A percentile compares a stretch with the other conserved stretches of the same genome.
Evolutionary conservation across 2,888 invertebrate genomes (phyloP).

Genomic region (Macrophya alboannulata): DNA sequence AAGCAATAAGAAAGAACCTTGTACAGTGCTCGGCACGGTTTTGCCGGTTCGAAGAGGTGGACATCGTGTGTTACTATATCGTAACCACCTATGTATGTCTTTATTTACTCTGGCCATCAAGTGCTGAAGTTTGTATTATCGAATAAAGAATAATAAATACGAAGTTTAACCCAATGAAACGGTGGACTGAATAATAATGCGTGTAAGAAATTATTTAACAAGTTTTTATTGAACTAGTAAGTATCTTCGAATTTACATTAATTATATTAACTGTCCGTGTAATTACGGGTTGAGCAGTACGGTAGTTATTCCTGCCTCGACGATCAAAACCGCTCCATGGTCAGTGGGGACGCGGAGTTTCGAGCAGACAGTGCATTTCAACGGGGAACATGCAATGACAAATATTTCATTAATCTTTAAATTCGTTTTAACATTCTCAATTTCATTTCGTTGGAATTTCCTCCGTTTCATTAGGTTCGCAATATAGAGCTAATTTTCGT

Average conservation of each 20-base stretch:
- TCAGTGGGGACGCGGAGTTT: neutral
- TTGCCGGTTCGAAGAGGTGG: neutral
- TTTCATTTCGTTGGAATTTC: slow-evolving; percentile 5
- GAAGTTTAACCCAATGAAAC: slow-evolving; percentile 43
- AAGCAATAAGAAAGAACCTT: neutral
- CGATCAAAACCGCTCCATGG: neutral
- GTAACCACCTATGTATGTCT: neutral
- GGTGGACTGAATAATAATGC: slow-evolving; percentile 50
- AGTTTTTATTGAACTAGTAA: slow-evolving; percentile 47
- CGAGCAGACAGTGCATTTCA: neutral
- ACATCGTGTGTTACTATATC: neutral
- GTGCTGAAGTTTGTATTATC: neutral
- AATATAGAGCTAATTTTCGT: neutral
- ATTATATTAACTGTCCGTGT: slow-evolving; percentile 30
- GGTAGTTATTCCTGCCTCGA: slow-evolving; percentile 1
- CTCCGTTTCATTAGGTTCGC: slow-evolving; percentile 49
- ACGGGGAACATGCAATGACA: neutral
- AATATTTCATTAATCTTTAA: neutral
- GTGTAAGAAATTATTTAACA: slow-evolving; percentile 38
- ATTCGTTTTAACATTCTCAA: neutral
- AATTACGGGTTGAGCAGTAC: neutral
- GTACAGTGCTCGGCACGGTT: neutral
- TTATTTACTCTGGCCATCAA: neutral
- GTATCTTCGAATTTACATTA: slow-evolving; percentile 45
- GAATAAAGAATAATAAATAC: neutral